Evolutionary conservation across 1,140 invertebrate species (phyloP).

Genomic region (Arctopsyche grandis): DNA sequence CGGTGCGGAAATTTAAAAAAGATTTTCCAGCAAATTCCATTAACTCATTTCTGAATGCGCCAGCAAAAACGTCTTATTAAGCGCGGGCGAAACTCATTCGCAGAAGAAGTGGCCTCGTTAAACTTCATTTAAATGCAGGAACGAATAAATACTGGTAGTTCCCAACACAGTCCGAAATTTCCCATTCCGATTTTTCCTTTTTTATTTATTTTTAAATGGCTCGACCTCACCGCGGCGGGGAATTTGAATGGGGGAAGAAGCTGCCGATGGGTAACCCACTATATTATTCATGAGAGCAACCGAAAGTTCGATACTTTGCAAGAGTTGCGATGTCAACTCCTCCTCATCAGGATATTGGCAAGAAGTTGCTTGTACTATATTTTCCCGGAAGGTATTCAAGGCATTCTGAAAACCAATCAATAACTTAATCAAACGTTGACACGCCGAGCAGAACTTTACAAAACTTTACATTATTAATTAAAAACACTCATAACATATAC

Average conservation of each 20-base stretch:
- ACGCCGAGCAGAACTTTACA: neutral
- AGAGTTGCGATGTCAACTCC: neutral
- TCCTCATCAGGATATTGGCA: constrained; percentile 8
- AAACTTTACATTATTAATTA: neutral
- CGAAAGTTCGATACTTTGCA: constrained; percentile 18
- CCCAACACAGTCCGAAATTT: neutral
- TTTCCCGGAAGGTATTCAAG: neutral
- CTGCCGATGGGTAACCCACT: neutral
- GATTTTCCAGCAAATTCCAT: neutral
- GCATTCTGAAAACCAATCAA: neutral
- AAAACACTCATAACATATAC: too few relatives aligned
- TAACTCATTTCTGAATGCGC: constrained; percentile 10
- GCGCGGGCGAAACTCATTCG: constrained; percentile 11
- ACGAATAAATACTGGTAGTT: constrained; percentile 17
- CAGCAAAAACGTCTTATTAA: constrained; percentile 13
- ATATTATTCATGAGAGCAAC: constrained; percentile 29
- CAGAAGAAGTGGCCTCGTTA: constrained; percentile 20
- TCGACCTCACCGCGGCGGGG: neutral
- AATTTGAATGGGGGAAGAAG: constrained; percentile 9
- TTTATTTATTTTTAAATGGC: constrained; percentile 14
- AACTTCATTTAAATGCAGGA: constrained; percentile 25
- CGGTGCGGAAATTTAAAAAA: neutral
- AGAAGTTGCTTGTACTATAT: constrained; percentile 6
- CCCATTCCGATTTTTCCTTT: neutral
- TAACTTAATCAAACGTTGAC: neutral